Base-by-base conservation (phyloP, 1,140 invertebrate species). In the Medauroidea extradentata region DNA sequence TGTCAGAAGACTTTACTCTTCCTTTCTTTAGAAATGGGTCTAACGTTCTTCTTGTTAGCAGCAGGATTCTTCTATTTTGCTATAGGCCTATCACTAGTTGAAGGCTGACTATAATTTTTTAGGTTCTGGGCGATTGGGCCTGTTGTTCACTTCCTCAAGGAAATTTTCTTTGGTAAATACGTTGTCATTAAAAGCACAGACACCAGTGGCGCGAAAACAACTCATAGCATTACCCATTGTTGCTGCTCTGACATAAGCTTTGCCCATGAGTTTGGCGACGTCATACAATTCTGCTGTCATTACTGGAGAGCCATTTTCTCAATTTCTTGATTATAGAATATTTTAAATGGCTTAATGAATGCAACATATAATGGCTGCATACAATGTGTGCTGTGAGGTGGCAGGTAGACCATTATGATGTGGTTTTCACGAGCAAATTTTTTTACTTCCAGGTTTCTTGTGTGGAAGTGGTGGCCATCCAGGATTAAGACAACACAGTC, bases 281-380 rank as follows among this genome's bases (percentile, higher is more conserved):
- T 25, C 21, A n/a, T 34, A 29, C 51, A n/a, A 53, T 34, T 2
- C 14, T 23, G 9, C 51, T 4, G 14, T 18, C 18, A 38, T 53
- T 53, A 34, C 24, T 53, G 1, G 13, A 18, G 21, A 53, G 51
- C 39, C 38, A 55, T 4, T 1, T n/a, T 55, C 55, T 29, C 27
- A 71, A 57, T 63, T 68, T 68, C 53, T 70, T 49, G 49, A 52
- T 53, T 61, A 53, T 73, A 76, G 54, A 67, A 71, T 3, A 61
- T 69, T 54, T 68, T 74, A 27, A 75, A 57, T 23, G 70, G 69
- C 39, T 60, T 61, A 68, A 75, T 74, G 53, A 75, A 72, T 29
- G 65, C 51, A 19, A 69, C 64, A 51, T 76, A 72, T n/a, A 75
- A 60, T 24, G 74, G 73, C 44, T 79, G 74, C 49, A 77, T 58